Base-by-base conservation (phyloP, 2,797 vertebrate species). In the Enoplosus armatus region DNA sequence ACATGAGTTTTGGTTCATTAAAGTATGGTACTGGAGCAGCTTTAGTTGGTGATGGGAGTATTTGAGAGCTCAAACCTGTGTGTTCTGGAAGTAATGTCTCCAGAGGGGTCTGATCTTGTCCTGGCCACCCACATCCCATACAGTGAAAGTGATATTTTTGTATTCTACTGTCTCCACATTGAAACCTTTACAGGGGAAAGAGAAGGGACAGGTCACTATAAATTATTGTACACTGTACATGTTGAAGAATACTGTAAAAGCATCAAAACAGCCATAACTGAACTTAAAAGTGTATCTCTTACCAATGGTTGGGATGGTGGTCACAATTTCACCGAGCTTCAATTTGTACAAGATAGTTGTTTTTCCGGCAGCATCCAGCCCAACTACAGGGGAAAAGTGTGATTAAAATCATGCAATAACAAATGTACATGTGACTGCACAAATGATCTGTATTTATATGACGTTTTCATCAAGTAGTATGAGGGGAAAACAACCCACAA, bases 51-150 rank as follows among this genome's bases (percentile, higher is more conserved):
- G 1, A 50, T 3, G 24, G 24, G 72, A 10, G 14, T 29, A 58
- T 53, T 26, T 26, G 10, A 59, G 10, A 63, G 74, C 51, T 53
- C 77, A 24, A 93, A 97, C 97, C 96, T 98, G 97, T 43, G 97
- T 98, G 92, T 98, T 98, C 90, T 98, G 97, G 93, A 98, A 98
- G 92, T 98, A 98, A 86, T 98, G 97, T 89, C 97, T 96, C 97
- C 97, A 98, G 54, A 98, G 95, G 66, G 97, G 97, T 39, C 97
- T 94, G 88, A 98, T 98, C 86, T 98, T 98, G 93, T 98, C 97
- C 92, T 98, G 97, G 83, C 97, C 97, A 4, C 97, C 97, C 12
- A 98, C 97, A 0, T 98, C 97, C 97, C 97, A 98, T n/a, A 98
- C 97, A 0, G 97, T 98, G 93, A 98, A 98, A 90, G 96, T 96